Evolutionary conservation across 2,797 vertebrate genomes (phyloP).

Genomic region (Phalanger gymnotis): DNA sequence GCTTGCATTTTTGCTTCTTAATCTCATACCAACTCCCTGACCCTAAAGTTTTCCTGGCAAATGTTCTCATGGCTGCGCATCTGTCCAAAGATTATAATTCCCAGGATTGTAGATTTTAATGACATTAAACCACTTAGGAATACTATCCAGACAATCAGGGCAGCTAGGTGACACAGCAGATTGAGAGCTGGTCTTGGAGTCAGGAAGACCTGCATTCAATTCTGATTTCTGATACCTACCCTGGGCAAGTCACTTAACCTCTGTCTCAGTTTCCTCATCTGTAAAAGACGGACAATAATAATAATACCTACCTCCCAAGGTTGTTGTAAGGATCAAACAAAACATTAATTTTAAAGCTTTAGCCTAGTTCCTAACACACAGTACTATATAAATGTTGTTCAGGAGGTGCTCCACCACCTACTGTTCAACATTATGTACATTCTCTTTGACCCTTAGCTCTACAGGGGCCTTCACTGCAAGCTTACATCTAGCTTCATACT

Average conservation of each 20-base stretch:
- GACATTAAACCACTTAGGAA: not conserved
- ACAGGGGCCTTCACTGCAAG: not conserved
- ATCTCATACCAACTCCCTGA: not conserved
- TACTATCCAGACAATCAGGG: not conserved
- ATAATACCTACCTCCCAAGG: not conserved
- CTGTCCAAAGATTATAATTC: not conserved
- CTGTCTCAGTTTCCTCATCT: not conserved
- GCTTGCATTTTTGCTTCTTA: not conserved
- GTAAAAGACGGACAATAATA: not conserved
- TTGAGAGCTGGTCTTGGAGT: not conserved
- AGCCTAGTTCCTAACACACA: not conserved
- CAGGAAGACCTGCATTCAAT: not conserved
- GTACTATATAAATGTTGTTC: not conserved
- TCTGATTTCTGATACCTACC: not conserved
- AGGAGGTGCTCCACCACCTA: not conserved
- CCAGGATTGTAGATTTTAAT: not conserved
- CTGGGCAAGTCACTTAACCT: not conserved
- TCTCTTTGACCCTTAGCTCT: not conserved
- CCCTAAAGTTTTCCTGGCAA: not conserved
- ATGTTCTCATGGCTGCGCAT: not conserved
- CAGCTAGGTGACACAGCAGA: not conserved
- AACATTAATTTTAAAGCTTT: not conserved
- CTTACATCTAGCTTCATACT: not conserved
- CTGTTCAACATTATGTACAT: not conserved
- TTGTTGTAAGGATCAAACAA: not conserved